Base-by-base conservation (phyloP, 92 coral and sea anemone genomes). In the Paragorgia papillata region DNA sequence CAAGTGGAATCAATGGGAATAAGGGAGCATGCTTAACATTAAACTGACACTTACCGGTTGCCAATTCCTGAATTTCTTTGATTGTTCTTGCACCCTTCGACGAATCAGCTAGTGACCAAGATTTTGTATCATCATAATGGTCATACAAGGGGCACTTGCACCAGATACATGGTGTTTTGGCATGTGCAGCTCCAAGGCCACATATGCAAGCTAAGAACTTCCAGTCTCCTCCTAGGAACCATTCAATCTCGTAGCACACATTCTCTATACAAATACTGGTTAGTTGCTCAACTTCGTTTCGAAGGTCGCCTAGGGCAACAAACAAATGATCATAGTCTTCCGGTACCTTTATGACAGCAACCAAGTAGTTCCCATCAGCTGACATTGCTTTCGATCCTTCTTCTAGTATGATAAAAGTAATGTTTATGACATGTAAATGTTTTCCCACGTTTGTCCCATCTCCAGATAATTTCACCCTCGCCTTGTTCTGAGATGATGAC, bases 401-500 rank as follows among this genome's bases (percentile, higher is more conserved):
- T n/a, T 75, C 62, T 31, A 75, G 24, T 14, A 83, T 65, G 35
- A 82, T 82, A 56, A 41, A 75, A 15, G 76, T 83, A 19, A 83
- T 32, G 33, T 73, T 73, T 26, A 50, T 53, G 26, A 83, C 68
- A 53, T 83, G 73, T 57, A 83, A 40, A 32, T 66, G 43, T 37
- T 83, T 83, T 28, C 86, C 86, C 10, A 83, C 63, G 31, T 46
- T 35, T 10, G 76, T 83, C 0, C 82, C 86, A 83, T 83, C 86
- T 18, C 82, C 86, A 53, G 64, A 41, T 27, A 83, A 46, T 43
- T 83, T 83, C 26, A 83, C 81, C n/a, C n/a, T n/a, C n/a, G n/a
- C n/a, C 40, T 61, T 46, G 13, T 31, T 22, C 18, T 62, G 20
- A 25, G 19, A n/a, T 17, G 40, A 2, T 9, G 21, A 3, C 3